Percentiles rank a stretch among this genome's conserved stretches.
Conservation (phyloP, 2,797 vertebrate species). For the Ispidina lecontei region DNA sequence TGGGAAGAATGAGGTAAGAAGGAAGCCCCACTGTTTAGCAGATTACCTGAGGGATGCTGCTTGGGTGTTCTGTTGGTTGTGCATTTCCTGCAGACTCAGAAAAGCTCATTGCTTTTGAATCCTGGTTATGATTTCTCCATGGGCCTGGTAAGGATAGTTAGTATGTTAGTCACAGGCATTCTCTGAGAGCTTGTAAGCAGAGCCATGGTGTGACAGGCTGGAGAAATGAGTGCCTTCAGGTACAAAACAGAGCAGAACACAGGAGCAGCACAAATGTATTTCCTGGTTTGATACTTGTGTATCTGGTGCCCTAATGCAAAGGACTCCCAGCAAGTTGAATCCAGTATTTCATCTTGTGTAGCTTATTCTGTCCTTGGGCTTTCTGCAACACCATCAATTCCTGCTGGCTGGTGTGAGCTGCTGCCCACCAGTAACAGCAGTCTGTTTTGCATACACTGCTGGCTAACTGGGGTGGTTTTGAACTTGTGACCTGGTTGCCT, state of each 20-base stretch:
- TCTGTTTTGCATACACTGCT: neutral
- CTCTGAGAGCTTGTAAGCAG: neutral
- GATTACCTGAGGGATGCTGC: neutral
- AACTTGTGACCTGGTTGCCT: neutral
- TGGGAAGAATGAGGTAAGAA: neutral
- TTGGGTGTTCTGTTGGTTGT: too few relatives aligned
- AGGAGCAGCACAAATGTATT: neutral
- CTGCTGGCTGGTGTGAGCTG: neutral
- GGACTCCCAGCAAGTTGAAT: neutral
- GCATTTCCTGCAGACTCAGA: neutral
- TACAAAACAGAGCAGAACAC: neutral
- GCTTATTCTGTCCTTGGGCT: neutral
- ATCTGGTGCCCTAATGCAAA: neutral
- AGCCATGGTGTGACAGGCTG: neutral
- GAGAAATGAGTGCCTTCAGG: neutral
- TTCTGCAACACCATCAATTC: neutral
- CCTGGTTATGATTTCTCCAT: neutral
- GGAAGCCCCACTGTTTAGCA: neutral
- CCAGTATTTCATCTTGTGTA: neutral
- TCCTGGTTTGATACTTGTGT: neutral
- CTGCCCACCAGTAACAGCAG: neutral
- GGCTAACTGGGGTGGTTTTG: neutral
- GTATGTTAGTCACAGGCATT: neutral
- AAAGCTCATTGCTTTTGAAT: neutral
- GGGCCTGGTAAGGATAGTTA: neutral